These are phyloP conservation scores for Diarsia brunnea DNA, from an alignment of 2,888 invertebrate species.

Conservation along the genomic window DNA sequence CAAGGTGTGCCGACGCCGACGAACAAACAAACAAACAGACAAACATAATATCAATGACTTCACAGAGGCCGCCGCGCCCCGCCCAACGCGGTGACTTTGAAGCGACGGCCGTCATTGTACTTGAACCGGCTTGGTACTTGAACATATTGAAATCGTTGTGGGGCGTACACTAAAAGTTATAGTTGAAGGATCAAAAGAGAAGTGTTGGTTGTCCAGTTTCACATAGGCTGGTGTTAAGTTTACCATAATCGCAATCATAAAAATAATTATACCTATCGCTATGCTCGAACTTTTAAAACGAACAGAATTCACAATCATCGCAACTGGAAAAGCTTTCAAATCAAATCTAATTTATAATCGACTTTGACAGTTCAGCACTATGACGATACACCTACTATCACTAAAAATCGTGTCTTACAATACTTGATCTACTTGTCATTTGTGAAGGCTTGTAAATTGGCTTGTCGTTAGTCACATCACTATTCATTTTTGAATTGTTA, in stretches of 20 bases:
- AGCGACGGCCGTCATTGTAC: conserved; percentile 31
- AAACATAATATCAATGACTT: conserved; percentile 63
- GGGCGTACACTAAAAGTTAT: conserved; percentile 26
- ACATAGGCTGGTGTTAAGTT: too few relatives aligned
- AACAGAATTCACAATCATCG: background rate
- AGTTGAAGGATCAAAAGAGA: conserved; percentile 4
- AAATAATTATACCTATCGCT: background rate
- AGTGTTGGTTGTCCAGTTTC: background rate
- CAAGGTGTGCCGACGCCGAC: conserved; percentile 62
- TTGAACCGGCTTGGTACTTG: conserved; percentile 28
- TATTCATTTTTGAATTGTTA: too few relatives aligned
- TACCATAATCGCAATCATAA: background rate
- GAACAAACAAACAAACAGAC: conserved; percentile 76
- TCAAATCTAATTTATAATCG: background rate
- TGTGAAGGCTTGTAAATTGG: too few relatives aligned
- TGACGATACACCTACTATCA: too few relatives aligned
- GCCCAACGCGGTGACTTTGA: conserved; percentile 57
- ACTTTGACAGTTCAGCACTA: too few relatives aligned
- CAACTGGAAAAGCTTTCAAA: background rate
- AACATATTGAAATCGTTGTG: conserved; percentile 9
- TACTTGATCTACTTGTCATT: too few relatives aligned
- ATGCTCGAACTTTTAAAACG: background rate
- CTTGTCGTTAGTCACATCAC: too few relatives aligned
- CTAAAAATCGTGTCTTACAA: too few relatives aligned
- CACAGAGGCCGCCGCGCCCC: conserved; percentile 65